Evolutionary conservation across 2,113 vertebrate species (phyloP).

Genomic region (Cottus gobio): DNA sequence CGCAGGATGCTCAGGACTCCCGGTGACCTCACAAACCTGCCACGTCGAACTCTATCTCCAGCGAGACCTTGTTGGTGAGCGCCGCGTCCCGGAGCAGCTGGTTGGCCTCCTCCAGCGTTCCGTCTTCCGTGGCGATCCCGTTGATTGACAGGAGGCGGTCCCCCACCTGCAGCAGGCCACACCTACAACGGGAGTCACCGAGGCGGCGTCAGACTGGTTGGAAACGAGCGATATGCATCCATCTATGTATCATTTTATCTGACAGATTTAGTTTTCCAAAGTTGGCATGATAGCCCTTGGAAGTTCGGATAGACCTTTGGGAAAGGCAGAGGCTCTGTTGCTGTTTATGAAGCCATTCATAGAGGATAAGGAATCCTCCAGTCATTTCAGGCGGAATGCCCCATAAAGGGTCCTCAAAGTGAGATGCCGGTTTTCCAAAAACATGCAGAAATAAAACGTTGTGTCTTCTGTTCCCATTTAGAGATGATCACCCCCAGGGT

Average conservation of each 20-base stretch:
- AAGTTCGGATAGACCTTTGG: not conserved
- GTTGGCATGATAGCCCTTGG: not conserved
- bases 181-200: slow-evolving; percentile 79
- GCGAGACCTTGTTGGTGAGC: slow-evolving; percentile 89
- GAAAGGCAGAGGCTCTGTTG: not conserved
- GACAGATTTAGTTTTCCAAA: too few relatives aligned
- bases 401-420: not conserved
- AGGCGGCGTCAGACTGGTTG: not conserved
- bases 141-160: slow-evolving; percentile 96
- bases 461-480: slow-evolving; percentile 5
- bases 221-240: not conserved
- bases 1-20: too few relatives aligned
- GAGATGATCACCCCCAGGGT: not conserved
- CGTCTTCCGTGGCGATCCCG: slow-evolving; percentile 92
- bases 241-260: not conserved
- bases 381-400: not conserved
- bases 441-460: slow-evolving; percentile 14
- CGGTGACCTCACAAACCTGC: slow-evolving; percentile 83
- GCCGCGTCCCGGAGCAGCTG: slow-evolving; percentile 95
- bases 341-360: not conserved
- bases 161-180: slow-evolving; percentile 96
- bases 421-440: too few relatives aligned
- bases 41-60: slow-evolving; percentile 96
- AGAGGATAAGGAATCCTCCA: too few relatives aligned
- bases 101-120: slow-evolving; percentile 96